A percentile compares a stretch with the other conserved stretches of the same genome.
phyloP scores from a whole-genome alignment of 2,888 invertebrate species.

The Caenorhabditis sulstoni region DNA sequence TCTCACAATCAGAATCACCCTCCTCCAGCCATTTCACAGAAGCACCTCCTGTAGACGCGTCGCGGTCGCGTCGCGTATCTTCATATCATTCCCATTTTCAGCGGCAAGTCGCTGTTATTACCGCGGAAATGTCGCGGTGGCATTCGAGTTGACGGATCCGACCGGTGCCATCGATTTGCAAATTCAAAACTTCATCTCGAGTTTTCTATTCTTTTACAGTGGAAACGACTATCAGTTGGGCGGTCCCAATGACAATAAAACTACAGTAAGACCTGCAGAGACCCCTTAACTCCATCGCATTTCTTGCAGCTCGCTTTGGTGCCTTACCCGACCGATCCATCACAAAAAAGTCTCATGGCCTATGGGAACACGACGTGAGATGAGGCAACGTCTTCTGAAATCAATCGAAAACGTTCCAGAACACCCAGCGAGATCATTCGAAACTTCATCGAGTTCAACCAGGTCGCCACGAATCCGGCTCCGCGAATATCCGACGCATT shows the following conservation, averaged over 20 bases:
- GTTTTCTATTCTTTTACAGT: not conserved
- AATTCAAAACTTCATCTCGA: conserved; percentile 1
- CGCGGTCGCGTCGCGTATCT: too few relatives aligned
- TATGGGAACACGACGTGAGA: not conserved
- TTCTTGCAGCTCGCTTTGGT: not conserved
- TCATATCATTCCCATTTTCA: not conserved
- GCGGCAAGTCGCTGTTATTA: not conserved
- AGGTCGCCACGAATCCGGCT: not conserved
- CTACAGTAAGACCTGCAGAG: not conserved
- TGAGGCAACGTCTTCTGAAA: too few relatives aligned
- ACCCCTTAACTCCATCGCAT: too few relatives aligned
- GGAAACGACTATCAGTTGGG: conserved; percentile 3
- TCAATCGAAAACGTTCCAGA: not conserved
- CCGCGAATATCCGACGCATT: conserved; percentile 2
- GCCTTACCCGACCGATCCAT: not conserved
- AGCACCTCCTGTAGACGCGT: too few relatives aligned
- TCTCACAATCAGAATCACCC: too few relatives aligned
- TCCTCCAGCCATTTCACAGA: too few relatives aligned
- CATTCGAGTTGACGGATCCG: not conserved
- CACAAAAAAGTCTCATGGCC: not conserved
- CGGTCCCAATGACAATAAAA: not conserved
- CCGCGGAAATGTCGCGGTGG: conserved; percentile 6
- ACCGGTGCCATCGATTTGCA: not conserved
- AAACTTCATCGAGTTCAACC: not conserved
- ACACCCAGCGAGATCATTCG: not conserved